Percentiles rank a stretch among this genome's conserved stretches.
Evolutionary conservation across 2,888 invertebrate genomes (phyloP).

Genomic region (Cacoxenus indagator): DNA sequence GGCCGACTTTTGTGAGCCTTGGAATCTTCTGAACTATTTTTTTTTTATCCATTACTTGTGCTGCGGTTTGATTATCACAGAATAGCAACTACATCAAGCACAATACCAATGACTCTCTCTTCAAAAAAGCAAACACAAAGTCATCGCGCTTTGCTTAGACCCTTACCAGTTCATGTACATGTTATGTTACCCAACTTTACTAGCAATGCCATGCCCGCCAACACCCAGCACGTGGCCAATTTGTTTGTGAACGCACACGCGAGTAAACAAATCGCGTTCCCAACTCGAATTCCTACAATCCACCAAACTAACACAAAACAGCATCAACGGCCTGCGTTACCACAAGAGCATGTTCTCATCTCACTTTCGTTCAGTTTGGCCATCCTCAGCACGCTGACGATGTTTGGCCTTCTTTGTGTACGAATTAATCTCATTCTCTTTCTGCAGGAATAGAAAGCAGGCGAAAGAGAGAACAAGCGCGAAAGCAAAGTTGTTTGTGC

Average conservation of each 20-base stretch:
- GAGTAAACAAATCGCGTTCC: not conserved
- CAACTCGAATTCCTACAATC: not conserved
- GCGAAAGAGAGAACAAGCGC: not conserved
- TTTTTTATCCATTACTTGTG: too few species aligned
- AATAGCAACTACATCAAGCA: too few species aligned
- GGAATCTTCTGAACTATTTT: too few species aligned
- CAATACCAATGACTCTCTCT: too few species aligned
- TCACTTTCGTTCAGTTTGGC: constrained; percentile 12
- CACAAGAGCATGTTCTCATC: constrained; percentile 22
- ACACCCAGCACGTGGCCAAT: not conserved
- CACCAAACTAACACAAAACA: not conserved
- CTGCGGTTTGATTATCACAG: too few species aligned
- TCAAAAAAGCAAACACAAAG: too few species aligned
- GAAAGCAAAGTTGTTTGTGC: constrained; percentile 15
- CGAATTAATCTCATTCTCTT: too few species aligned
- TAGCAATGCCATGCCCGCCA: not conserved
- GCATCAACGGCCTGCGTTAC: not conserved
- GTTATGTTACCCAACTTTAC: too few species aligned
- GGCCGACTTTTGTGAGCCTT: too few species aligned
- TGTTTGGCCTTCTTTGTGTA: too few species aligned
- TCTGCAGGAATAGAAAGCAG: not conserved
- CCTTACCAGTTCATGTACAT: too few species aligned
- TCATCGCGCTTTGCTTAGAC: too few species aligned
- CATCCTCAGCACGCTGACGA: not conserved
- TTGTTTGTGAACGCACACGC: not conserved